These are phyloP conservation scores for Andrena marginata DNA, from an alignment of 2,888 invertebrate genomes.

Conservation along the genomic window DNA sequence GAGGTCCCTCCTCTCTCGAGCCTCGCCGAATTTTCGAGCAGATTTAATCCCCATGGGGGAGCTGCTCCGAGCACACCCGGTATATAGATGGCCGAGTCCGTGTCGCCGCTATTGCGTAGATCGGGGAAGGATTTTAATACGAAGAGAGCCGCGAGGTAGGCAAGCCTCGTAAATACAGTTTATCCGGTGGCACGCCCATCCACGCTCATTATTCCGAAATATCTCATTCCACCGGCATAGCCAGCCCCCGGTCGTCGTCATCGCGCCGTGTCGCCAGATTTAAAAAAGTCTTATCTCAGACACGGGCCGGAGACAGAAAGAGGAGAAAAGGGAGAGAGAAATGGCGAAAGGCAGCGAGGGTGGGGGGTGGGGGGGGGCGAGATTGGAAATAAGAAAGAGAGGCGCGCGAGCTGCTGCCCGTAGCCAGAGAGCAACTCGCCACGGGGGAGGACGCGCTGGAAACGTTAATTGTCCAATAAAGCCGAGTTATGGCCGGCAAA, in stretches of 20 bases:
- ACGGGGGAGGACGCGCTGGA: slow-evolving; percentile 67
- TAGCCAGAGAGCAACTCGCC: slow-evolving; percentile 49
- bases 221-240: slow-evolving; percentile 80
- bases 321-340: slow-evolving; percentile 26
- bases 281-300: slow-evolving; percentile 78
- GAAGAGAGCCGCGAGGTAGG: slow-evolving; percentile 73
- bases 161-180: slow-evolving; percentile 83
- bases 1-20: not conserved
- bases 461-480: slow-evolving; percentile 85
- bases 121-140: slow-evolving; percentile 69
- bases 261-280: slow-evolving; percentile 77
- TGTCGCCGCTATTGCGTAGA: slow-evolving; percentile 55
- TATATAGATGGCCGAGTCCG: slow-evolving; percentile 40
- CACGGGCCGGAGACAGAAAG: slow-evolving; percentile 71
- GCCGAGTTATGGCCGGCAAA: slow-evolving; percentile 80
- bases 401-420: slow-evolving; percentile 7
- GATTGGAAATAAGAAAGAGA: slow-evolving; percentile 60
- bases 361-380: slow-evolving; percentile 12
- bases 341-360: slow-evolving; percentile 14
- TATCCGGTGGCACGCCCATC: slow-evolving; percentile 84
- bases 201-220: slow-evolving; percentile 84
- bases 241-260: slow-evolving; percentile 64
- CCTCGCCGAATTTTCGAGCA: not conserved
- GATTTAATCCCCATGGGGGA: not conserved
- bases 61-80: slow-evolving; percentile 47